These are phyloP conservation scores for Entelurus aequoreus DNA, from an alignment of 2,113 vertebrate genomes.

Conservation along the genomic window DNA sequence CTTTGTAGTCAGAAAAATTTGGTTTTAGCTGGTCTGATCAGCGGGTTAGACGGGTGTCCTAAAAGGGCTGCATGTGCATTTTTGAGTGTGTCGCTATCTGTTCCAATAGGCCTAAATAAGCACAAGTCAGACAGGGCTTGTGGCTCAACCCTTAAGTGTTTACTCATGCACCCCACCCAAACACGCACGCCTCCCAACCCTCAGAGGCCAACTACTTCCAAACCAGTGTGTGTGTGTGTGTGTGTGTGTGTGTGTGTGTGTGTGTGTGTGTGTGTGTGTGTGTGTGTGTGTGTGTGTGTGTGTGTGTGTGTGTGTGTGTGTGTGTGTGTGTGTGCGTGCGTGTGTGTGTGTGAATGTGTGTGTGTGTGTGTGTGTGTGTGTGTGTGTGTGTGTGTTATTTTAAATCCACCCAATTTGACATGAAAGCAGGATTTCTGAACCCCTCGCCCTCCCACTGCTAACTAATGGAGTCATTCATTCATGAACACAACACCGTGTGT, in stretches of 20 bases:
- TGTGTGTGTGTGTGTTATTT: constrained; percentile 12
- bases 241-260: constrained; percentile 15
- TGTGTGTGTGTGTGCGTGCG: constrained; percentile 31
- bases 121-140: neutral
- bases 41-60: constrained; percentile 23
- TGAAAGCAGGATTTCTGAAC: neutral
- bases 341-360: constrained; percentile 21
- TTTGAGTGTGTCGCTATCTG: neutral
- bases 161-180: constrained; percentile 39
- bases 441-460: neutral
- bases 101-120: neutral
- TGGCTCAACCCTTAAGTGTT: constrained; percentile 17
- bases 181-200: constrained; percentile 40
- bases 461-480: neutral
- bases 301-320: constrained; percentile 25
- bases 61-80: neutral
- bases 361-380: neutral
- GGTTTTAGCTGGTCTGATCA: constrained; percentile 11
- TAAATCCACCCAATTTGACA: neutral
- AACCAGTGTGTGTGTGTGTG: neutral
- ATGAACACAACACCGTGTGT: neutral
- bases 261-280: neutral
- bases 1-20: too few relatives aligned
- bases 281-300: constrained; percentile 17
- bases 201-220: constrained; percentile 20